Evolutionary conservation across 2,888 invertebrate species (phyloP), one percentile per base, ranked within the genome.

Genomic region (Agriopis marginaria): DNA sequence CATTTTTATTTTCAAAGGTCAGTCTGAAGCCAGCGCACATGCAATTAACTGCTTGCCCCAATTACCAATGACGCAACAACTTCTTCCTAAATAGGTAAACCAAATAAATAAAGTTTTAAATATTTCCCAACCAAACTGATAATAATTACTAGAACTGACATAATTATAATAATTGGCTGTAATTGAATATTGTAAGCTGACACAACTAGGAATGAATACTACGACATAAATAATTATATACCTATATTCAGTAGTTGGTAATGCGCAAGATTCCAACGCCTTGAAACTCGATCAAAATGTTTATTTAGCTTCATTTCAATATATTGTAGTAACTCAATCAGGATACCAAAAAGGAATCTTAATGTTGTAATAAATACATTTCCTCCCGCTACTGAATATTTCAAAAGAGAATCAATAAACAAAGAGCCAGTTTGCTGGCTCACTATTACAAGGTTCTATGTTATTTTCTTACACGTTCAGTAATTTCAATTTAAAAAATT

Each of bases 351-450:
- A 54, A 54, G 3, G 2, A 39, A n/a, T n/a, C n/a, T n/a, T 39
- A 39, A 7, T 39, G 11, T 12, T n/a, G 8, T 54, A 54, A 39
- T 39, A 54, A 54, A 54, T 39, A 82, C 81, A 88, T 88, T 88
- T 86, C 88, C 88, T 82, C 86, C 79, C 83, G 93, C 93, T 93
- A 92, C 93, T 90, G 92, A 92, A 92, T 92, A 92, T 92, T 91
- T 88, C 82, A 86, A 84, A 85, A 87, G 93, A 92, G 92, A 93
- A 93, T 93, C 93, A 92, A 93, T 93, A 92, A 91, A 93, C 93
- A 93, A 92, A 92, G 92, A 92, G 78, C 89, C 92, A 91, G 91
- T n/a, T n/a, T n/a, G n/a, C n/a, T n/a, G n/a, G n/a, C n/a, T n/a
- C n/a, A n/a, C n/a, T n/a, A n/a, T n/a, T n/a, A n/a, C n/a, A n/a